Conservation (phyloP, 2,888 invertebrate species). For the Lobophora halterata region DNA sequence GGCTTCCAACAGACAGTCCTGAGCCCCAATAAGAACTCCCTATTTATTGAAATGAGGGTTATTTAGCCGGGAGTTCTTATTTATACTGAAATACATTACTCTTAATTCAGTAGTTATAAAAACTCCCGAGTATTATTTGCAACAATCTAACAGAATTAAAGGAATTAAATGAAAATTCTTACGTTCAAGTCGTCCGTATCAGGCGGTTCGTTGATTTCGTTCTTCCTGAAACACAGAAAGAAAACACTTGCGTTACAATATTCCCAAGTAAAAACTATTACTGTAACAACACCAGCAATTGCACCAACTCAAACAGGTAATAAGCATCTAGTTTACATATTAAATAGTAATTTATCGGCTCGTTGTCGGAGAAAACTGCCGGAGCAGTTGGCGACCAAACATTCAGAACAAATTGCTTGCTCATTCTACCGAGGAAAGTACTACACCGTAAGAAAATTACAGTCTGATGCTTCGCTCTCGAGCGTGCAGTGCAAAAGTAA, state of each 20-base stretch:
- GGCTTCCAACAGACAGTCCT: too few relatives aligned
- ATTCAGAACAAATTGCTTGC: slow-evolving; percentile 61
- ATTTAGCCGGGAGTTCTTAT: too few relatives aligned
- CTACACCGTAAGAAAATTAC: slow-evolving; percentile 51
- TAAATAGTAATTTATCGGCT: slow-evolving; percentile 49
- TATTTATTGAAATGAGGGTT: too few relatives aligned
- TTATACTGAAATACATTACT: too few relatives aligned
- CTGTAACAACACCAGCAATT: slow-evolving; percentile 23
- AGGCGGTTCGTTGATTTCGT: slow-evolving; percentile 44
- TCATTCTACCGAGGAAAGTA: slow-evolving; percentile 61
- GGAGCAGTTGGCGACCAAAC: slow-evolving; percentile 49
- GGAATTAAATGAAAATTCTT: slow-evolving; percentile 36
- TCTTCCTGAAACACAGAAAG: slow-evolving; percentile 53
- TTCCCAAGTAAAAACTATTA: slow-evolving; percentile 12
- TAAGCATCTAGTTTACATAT: slow-evolving; percentile 36
- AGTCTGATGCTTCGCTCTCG: slow-evolving; percentile 40
- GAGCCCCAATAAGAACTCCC: too few relatives aligned
- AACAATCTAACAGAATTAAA: not conserved
- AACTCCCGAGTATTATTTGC: too few relatives aligned
- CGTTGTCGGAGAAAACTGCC: slow-evolving; percentile 55
- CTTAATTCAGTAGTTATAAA: too few relatives aligned
- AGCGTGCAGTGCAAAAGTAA: slow-evolving; percentile 31
- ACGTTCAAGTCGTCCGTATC: slow-evolving; percentile 49
- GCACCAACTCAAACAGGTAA: slow-evolving; percentile 27
- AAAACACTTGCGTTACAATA: slow-evolving; percentile 18